phyloP scores from a whole-genome alignment of 1,140 invertebrate species.

The Psix sp. region DNA sequence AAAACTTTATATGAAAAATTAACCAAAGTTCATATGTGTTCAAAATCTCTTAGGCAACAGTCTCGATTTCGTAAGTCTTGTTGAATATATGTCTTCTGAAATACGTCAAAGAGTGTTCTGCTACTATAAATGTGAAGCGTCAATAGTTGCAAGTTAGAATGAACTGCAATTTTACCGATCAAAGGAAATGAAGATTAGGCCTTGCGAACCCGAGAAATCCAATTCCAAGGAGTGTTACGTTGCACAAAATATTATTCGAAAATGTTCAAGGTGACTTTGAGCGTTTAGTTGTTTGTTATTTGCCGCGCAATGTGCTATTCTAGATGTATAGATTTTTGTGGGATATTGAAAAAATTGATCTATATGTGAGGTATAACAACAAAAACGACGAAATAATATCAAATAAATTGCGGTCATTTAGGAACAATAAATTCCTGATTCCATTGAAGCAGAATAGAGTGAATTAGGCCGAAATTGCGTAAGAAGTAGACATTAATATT shows the following conservation, averaged over 20 bases:
- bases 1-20: too few relatives aligned
- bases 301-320: slow-evolving; percentile 27
- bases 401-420: too few relatives aligned
- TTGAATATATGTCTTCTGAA: slow-evolving; percentile 18
- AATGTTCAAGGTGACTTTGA: slow-evolving; percentile 52
- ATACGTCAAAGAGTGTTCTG: slow-evolving; percentile 29
- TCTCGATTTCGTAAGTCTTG: slow-evolving; percentile 21
- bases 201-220: slow-evolving; percentile 68
- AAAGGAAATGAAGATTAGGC: slow-evolving; percentile 69
- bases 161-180: slow-evolving; percentile 72
- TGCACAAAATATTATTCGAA: slow-evolving; percentile 70
- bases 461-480: slow-evolving; percentile 36
- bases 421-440: too few relatives aligned
- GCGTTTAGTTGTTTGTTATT: slow-evolving; percentile 53
- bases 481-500: slow-evolving; percentile 30
- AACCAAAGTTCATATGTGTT: too few relatives aligned
- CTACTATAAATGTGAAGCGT: slow-evolving; percentile 42
- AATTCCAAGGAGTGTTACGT: slow-evolving; percentile 72
- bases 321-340: too few relatives aligned
- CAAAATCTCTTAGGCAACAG: not conserved
- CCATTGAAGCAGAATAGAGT: too few relatives aligned
- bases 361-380: too few relatives aligned
- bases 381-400: too few relatives aligned
- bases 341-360: too few relatives aligned
- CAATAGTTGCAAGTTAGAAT: slow-evolving; percentile 75